A percentile compares a stretch with the other conserved stretches of the same genome.
Evolutionary conservation across 2,797 vertebrate genomes (phyloP).

Genomic region (Sebastes goodei): DNA sequence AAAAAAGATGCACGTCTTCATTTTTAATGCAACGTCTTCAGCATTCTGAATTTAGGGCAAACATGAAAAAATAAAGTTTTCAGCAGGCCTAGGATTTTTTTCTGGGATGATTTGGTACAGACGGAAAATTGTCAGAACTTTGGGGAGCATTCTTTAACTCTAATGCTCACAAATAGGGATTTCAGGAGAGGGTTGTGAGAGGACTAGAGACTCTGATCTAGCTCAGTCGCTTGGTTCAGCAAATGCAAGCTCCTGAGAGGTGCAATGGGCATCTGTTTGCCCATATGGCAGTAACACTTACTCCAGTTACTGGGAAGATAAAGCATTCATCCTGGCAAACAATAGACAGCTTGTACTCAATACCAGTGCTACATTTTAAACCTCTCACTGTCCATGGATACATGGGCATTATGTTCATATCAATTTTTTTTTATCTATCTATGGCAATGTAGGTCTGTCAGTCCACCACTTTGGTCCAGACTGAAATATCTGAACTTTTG

Average conservation of each 20-base stretch:
- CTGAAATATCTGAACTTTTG: not conserved
- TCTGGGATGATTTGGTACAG: constrained; percentile 6
- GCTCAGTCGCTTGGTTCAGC: constrained; percentile 1
- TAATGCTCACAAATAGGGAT: not conserved
- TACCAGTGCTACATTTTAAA: constrained; percentile 5
- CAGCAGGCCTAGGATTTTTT: not conserved
- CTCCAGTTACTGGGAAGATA: constrained; percentile 20
- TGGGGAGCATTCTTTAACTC: constrained; percentile 4
- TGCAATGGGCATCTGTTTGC: constrained; percentile 35
- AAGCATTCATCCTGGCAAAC: constrained; percentile 19
- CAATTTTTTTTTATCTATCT: not conserved
- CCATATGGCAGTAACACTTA: constrained; percentile 38
- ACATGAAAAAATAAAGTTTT: constrained; percentile 40
- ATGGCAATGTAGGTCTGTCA: not conserved
- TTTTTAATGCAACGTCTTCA: constrained; percentile 59
- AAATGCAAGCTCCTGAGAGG: constrained; percentile 12
- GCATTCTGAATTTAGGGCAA: constrained; percentile 62
- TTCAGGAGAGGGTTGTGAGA: not conserved
- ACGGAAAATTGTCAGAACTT: constrained; percentile 26
- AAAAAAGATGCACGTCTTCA: constrained; percentile 37
- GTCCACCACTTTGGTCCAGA: not conserved
- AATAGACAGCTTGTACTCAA: constrained; percentile 8
- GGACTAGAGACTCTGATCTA: constrained; percentile 9
- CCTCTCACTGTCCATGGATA: not conserved
- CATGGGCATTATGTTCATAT: not conserved